Percentiles rank a stretch among this genome's conserved stretches.
Evolutionary conservation across 2,888 invertebrate genomes (phyloP).

Genomic region (Andrena marginata): DNA sequence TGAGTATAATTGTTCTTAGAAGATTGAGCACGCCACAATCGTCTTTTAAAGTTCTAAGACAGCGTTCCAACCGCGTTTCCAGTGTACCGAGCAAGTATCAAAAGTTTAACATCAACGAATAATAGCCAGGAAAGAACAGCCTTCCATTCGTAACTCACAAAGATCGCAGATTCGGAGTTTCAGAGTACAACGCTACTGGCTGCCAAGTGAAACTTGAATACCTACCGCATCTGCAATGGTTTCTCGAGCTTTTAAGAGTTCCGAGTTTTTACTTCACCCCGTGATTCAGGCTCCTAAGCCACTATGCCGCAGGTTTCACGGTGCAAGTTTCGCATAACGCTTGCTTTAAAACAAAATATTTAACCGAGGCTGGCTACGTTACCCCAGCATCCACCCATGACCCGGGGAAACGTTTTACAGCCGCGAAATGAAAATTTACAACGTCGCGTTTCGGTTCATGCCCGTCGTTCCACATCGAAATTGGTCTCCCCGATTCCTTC

Average conservation of each 20-base stretch:
- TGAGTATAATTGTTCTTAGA: no score
- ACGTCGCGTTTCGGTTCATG: not conserved
- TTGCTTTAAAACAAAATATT: constrained; percentile 2
- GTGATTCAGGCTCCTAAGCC: not conserved
- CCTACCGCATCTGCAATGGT: no score
- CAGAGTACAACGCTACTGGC: no score
- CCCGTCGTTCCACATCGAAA: constrained; percentile 17
- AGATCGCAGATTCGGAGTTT: not conserved
- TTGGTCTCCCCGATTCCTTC: constrained; percentile 28
- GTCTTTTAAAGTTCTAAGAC: constrained; percentile 1
- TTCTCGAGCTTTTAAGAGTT: constrained; percentile 11
- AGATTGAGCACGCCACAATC: not conserved
- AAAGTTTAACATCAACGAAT: constrained; percentile 6
- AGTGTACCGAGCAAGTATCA: constrained; percentile 23
- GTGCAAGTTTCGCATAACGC: not conserved
- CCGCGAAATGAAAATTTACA: constrained; percentile 23
- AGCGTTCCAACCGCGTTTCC: not conserved
- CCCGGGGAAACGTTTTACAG: constrained; percentile 8
- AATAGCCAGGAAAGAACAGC: not conserved
- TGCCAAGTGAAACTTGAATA: no score
- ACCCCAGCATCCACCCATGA: not conserved
- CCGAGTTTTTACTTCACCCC: not conserved
- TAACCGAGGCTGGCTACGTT: constrained; percentile 3
- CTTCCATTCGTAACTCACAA: constrained; percentile 14
- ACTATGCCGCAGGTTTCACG: no score